These are phyloP conservation scores for Sclerodermus sp. DNA, from an alignment of 2,888 invertebrate species.

Conservation along the genomic window DNA sequence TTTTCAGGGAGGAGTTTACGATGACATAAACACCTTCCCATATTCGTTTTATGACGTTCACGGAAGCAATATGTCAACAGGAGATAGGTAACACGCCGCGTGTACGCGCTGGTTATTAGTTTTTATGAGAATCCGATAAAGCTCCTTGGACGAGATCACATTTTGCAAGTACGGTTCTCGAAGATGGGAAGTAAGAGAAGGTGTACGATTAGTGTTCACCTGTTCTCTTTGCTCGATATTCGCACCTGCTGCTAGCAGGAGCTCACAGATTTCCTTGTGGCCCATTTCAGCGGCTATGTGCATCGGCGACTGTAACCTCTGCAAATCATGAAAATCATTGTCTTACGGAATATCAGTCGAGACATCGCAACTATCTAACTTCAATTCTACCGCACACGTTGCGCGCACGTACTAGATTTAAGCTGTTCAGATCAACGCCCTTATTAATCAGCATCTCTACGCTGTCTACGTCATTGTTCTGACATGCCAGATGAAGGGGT, in stretches of 20 bases:
- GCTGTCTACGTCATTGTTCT: conserved; percentile 71
- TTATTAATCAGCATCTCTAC: conserved; percentile 70
- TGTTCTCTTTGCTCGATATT: conserved; percentile 68
- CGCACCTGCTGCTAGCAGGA: conserved; percentile 67
- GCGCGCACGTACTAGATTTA: conserved; percentile 67
- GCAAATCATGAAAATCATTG: conserved; percentile 18
- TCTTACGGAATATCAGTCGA: too few relatives aligned
- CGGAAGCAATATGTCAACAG: too few relatives aligned
- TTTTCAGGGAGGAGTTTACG: too few relatives aligned
- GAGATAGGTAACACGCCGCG: too few relatives aligned
- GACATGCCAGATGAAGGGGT: conserved; percentile 75
- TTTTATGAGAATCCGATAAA: too few relatives aligned
- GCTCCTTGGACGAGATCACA: too few relatives aligned
- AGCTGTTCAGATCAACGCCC: conserved; percentile 72
- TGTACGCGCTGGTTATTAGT: too few relatives aligned
- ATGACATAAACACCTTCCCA: too few relatives aligned
- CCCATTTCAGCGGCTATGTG: conserved; percentile 78
- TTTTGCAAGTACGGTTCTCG: too few relatives aligned
- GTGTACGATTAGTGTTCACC: conserved; percentile 42
- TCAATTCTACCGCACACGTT: background rate
- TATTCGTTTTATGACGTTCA: too few relatives aligned
- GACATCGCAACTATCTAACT: background rate
- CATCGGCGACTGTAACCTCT: conserved; percentile 76
- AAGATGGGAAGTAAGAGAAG: conserved; percentile 4
- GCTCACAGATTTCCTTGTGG: conserved; percentile 66